Conservation (phyloP, 2,797 vertebrate species). For the Spea hammondii region DNA sequence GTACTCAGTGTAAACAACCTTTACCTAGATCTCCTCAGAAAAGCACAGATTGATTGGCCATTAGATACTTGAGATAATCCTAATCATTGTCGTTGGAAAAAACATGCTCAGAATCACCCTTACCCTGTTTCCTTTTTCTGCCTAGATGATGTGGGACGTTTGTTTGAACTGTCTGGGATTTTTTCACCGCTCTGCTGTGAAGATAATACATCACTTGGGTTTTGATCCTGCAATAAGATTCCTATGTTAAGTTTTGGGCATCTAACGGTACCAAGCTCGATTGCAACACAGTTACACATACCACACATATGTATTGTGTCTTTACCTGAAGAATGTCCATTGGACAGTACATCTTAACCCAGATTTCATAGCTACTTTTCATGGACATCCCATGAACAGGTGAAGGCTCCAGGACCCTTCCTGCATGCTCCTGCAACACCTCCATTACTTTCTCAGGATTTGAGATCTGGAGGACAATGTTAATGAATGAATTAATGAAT, state of each 20-base stretch:
- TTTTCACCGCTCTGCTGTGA: conserved; percentile 30
- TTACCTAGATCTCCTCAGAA: too few relatives aligned
- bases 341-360: conserved; percentile 64
- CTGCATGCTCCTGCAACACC: conserved; percentile 60
- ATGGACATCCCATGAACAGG: conserved; percentile 15
- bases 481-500: neutral
- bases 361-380: conserved; percentile 56
- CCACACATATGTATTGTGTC: neutral
- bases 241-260: neutral
- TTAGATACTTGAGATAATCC: too few relatives aligned
- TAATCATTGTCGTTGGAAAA: too few relatives aligned
- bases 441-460: conserved; percentile 62
- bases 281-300: neutral
- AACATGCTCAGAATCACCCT: neutral
- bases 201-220: conserved; percentile 1
- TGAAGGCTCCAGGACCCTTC: conserved; percentile 33
- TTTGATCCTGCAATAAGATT: conserved; percentile 25
- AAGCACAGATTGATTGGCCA: too few relatives aligned
- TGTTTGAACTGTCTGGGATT: conserved; percentile 22
- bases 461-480: conserved; percentile 60
- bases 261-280: neutral
- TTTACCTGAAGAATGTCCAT: conserved; percentile 63
- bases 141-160: conserved; percentile 20
- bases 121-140: conserved; percentile 58
- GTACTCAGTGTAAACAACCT: too few relatives aligned